Evolutionary conservation across 2,113 vertebrate species (phyloP).

Genomic region (Amphiprion percula): DNA sequence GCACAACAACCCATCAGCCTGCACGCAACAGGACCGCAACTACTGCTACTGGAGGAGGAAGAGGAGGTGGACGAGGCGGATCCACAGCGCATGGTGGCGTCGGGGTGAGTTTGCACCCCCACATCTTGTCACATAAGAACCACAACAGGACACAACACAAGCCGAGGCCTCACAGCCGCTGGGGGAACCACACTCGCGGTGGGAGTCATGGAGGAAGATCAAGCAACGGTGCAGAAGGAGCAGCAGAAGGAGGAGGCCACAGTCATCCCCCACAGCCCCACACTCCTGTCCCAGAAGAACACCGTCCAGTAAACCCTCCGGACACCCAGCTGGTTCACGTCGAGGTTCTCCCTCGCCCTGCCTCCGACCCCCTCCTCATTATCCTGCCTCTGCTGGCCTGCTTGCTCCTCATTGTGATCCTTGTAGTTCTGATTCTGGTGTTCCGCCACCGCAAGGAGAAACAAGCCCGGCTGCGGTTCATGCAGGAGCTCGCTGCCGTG

Average conservation of each 20-base stretch:
- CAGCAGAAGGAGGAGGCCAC: constrained; percentile 17
- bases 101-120: constrained; percentile 27
- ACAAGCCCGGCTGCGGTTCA: constrained; percentile 67
- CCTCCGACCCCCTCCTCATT: constrained; percentile 81
- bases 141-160: constrained; percentile 73
- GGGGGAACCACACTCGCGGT: constrained; percentile 70
- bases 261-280: constrained; percentile 24
- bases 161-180: constrained; percentile 63
- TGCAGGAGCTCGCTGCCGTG: constrained; percentile 74
- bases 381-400: constrained; percentile 84
- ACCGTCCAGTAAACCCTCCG: constrained; percentile 26
- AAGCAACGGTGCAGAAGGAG: constrained; percentile 18
- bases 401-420: constrained; percentile 83
- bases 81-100: not conserved
- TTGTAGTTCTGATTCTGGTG: constrained; percentile 81
- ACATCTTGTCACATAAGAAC: constrained; percentile 67
- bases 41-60: constrained; percentile 7
- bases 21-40: constrained; percentile 43
- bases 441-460: constrained; percentile 86
- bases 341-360: constrained; percentile 74
- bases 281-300: constrained; percentile 47
- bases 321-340: constrained; percentile 57
- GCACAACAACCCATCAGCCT: constrained; percentile 14
- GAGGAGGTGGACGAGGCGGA: constrained; percentile 22
- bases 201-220: constrained; percentile 45